phyloP scores from a whole-genome alignment of 2,888 invertebrate genomes.

The Thecocarcelia acutangulata region DNA sequence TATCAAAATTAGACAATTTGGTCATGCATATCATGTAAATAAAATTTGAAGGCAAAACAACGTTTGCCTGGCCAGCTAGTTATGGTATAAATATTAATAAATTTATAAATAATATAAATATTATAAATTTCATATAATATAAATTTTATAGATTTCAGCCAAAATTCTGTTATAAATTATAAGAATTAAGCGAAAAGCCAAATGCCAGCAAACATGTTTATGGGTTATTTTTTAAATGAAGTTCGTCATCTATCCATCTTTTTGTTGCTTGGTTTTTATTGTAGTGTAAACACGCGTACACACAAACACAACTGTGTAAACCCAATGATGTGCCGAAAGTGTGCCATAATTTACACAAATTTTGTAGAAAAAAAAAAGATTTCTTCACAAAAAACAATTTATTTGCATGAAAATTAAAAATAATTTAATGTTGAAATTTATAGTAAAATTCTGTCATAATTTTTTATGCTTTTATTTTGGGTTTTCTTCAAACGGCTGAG shows the following conservation, averaged over 20 bases:
- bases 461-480: background rate
- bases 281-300: constrained; percentile 13
- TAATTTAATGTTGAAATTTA: constrained; percentile 29
- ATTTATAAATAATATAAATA: no score
- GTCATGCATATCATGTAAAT: no score
- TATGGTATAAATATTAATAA: no score
- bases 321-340: constrained; percentile 64
- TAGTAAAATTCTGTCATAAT: constrained; percentile 20
- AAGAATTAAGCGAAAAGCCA: no score
- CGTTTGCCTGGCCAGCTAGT: no score
- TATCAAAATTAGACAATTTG: no score
- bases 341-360: constrained; percentile 59
- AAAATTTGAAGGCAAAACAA: no score
- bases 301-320: background rate
- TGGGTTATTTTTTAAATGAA: constrained; percentile 1
- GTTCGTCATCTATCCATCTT: constrained; percentile 18
- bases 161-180: no score
- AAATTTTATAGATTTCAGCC: no score
- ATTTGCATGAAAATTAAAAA: constrained; percentile 22
- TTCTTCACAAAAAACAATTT: constrained; percentile 24
- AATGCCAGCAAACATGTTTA: background rate
- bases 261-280: constrained; percentile 5
- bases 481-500: background rate
- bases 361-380: background rate
- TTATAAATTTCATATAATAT: no score